Evolutionary conservation across 2,113 vertebrate genomes (phyloP).

Genomic region (Damaliscus lunatus): DNA sequence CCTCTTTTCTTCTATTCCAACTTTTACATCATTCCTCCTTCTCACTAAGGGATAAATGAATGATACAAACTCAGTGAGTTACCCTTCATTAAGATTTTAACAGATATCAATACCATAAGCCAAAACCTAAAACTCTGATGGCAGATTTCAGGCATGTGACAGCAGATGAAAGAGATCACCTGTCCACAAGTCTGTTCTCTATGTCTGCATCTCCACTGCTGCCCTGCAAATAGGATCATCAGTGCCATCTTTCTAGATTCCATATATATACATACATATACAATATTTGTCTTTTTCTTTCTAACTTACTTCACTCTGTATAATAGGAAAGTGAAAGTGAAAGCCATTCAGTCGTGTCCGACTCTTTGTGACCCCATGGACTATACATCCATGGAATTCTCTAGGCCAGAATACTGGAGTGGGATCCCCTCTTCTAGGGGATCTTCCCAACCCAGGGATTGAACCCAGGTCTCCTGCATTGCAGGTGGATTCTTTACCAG

Average conservation of each 20-base stretch:
- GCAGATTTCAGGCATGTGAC: not conserved
- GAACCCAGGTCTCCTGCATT: not conserved
- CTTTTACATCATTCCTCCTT: not conserved
- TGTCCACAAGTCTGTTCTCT: not conserved
- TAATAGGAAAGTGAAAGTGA: not conserved
- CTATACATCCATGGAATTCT: not conserved
- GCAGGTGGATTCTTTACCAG: not conserved
- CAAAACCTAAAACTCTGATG: not conserved
- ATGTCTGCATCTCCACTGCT: not conserved
- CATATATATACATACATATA: not conserved
- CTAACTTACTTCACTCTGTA: not conserved
- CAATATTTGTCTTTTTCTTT: not conserved
- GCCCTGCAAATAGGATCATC: not conserved
- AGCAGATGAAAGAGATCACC: not conserved
- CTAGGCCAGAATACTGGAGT: not conserved
- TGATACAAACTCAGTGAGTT: not conserved
- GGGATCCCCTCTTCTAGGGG: not conserved
- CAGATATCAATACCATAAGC: not conserved
- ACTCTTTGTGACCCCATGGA: not conserved
- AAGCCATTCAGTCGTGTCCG: accelerated
- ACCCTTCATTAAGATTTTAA: conserved; percentile 5
- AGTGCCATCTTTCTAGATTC: not conserved
- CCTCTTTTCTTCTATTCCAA: not conserved
- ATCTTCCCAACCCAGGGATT: not conserved
- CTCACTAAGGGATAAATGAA: not conserved